These are phyloP conservation scores for Rhyacophila brunnea DNA, from an alignment of 1,140 invertebrate species.

Conservation along the genomic window DNA sequence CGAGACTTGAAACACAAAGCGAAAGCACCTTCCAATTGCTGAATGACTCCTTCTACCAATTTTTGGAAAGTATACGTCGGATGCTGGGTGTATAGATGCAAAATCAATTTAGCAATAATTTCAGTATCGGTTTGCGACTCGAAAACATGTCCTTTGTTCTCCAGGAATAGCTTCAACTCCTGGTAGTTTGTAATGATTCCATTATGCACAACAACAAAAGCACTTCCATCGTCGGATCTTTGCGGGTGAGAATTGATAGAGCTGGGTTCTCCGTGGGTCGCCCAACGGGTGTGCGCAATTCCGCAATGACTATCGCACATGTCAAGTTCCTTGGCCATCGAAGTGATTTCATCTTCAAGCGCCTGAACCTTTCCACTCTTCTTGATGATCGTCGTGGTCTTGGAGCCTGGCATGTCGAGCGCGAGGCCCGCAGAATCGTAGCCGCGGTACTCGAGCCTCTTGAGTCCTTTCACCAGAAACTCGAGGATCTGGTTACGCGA, in stretches of 20 bases:
- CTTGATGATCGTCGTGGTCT: slow-evolving; percentile 84
- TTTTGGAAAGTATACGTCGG: slow-evolving; percentile 83
- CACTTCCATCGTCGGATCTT: slow-evolving; percentile 74
- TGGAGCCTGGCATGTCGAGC: slow-evolving; percentile 74
- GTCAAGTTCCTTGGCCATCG: slow-evolving; percentile 56
- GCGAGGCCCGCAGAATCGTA: slow-evolving; percentile 96
- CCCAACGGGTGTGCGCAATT: slow-evolving; percentile 96
- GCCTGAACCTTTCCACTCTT: slow-evolving; percentile 91
- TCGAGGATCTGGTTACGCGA: slow-evolving; percentile 87
- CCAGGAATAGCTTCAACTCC: slow-evolving; percentile 87
- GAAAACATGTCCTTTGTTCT: slow-evolving; percentile 80
- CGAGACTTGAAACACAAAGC: slow-evolving; percentile 90
- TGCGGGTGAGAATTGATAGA: slow-evolving; percentile 91
- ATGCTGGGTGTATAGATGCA: slow-evolving; percentile 83
- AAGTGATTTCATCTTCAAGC: slow-evolving; percentile 78
- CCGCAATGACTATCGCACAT: slow-evolving; percentile 75
- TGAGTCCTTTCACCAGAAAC: slow-evolving; percentile 84
- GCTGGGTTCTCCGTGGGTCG: slow-evolving; percentile 90
- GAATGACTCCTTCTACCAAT: slow-evolving; percentile 87
- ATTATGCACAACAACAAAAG: slow-evolving; percentile 93
- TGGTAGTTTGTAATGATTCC: slow-evolving; percentile 97
- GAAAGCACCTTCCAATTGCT: slow-evolving; percentile 95
- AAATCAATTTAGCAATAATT: slow-evolving; percentile 89
- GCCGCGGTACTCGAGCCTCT: slow-evolving; percentile 91
- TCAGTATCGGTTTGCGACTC: slow-evolving; percentile 96